phyloP scores from a whole-genome alignment of 2,797 vertebrate genomes.

The Limnodromus scolopaceus region DNA sequence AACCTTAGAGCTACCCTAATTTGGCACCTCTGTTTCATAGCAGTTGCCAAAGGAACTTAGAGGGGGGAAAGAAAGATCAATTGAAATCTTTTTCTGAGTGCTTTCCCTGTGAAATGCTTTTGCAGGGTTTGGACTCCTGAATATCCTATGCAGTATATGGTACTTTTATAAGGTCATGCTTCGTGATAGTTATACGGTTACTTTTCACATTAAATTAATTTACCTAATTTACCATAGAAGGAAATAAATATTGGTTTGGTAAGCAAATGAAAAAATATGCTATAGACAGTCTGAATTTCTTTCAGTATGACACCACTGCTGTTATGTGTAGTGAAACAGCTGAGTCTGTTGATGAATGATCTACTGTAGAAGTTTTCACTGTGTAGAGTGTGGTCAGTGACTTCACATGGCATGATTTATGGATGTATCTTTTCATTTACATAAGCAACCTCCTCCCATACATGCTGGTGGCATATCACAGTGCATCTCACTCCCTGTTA shows the following conservation, averaged over 20 bases:
- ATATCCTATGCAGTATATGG: not conserved
- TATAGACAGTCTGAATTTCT: not conserved
- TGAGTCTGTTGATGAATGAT: not conserved
- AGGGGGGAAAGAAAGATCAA: slow-evolving; percentile 25
- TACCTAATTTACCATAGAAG: not conserved
- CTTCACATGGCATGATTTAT: not conserved
- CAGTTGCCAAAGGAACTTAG: slow-evolving; percentile 49
- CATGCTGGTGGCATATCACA: not conserved
- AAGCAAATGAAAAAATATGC: not conserved
- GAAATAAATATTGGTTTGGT: slow-evolving; percentile 13
- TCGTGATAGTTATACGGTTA: not conserved
- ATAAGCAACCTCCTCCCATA: not conserved
- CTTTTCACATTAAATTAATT: not conserved
- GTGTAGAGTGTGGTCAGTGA: not conserved
- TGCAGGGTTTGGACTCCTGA: not conserved
- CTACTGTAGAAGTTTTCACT: not conserved
- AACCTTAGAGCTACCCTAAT: slow-evolving; percentile 67
- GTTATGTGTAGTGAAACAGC: not conserved
- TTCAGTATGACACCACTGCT: not conserved
- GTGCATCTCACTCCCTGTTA: not conserved
- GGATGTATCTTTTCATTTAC: not conserved
- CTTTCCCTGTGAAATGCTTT: slow-evolving; percentile 38
- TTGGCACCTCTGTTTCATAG: slow-evolving; percentile 70
- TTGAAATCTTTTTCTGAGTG: slow-evolving; percentile 62
- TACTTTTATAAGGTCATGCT: not conserved